Evolutionary conservation across 2,888 invertebrate species (phyloP).

Genomic region (Notocelia uddmanniana): DNA sequence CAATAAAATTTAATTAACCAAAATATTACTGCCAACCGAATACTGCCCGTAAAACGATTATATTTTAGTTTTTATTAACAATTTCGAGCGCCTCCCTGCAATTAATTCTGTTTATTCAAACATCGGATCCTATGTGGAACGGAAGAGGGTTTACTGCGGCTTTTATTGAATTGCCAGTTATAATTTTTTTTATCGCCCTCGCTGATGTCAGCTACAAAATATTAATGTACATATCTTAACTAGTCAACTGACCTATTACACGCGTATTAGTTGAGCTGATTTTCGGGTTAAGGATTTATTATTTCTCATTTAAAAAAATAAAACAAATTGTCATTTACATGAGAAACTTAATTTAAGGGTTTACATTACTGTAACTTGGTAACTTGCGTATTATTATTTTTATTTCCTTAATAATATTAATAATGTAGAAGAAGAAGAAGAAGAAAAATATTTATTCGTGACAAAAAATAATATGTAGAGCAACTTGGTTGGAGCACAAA

Average conservation of each 20-base stretch:
- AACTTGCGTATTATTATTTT: too few relatives aligned
- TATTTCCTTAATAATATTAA: too few relatives aligned
- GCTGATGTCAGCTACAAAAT: conserved; percentile 24
- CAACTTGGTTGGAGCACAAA: conserved; percentile 23
- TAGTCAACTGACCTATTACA: neutral
- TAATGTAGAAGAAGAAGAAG: too few relatives aligned
- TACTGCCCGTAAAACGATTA: conserved; percentile 19
- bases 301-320: too few relatives aligned
- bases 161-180: conserved; percentile 42
- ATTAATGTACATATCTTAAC: conserved; percentile 10
- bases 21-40: conserved; percentile 17
- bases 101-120: conserved; percentile 43
- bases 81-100: conserved; percentile 23
- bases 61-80: conserved; percentile 23
- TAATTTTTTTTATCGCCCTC: conserved; percentile 33
- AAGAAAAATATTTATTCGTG: too few relatives aligned
- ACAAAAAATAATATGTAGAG: too few relatives aligned
- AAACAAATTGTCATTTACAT: too few relatives aligned
- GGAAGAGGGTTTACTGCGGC: conserved; percentile 42
- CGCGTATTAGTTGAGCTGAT: too few relatives aligned
- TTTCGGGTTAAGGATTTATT: too few relatives aligned
- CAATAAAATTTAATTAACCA: neutral
- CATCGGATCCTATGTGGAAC: conserved; percentile 34
- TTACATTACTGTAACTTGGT: too few relatives aligned
- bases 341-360: too few relatives aligned